Base-by-base conservation (phyloP, 2,797 vertebrate genomes). In the Xerus rutilus region DNA sequence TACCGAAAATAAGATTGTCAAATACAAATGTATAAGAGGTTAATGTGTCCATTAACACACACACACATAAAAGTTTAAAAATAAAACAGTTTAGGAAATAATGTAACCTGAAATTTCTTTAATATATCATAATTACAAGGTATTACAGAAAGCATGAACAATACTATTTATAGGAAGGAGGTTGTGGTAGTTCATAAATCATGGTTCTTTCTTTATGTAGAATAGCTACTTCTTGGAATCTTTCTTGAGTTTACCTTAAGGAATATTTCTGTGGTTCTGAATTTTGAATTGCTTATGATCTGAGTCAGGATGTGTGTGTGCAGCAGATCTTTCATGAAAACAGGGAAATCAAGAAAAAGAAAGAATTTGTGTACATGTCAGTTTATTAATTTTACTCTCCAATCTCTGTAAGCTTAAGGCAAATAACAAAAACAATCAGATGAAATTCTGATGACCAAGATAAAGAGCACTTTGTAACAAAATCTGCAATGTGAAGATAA, bases 341-440 rank as follows among this genome's bases (percentile, higher is more conserved):
- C 47, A 90, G 57, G 7, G 74, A 85, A 77, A 86, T 77, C 28
- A 57, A 74, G 43, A 77, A 69, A 83, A 89, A 82, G 1, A 89
- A 95, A 88, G 7, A 13, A 1, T 91, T 89, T 86, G 23, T 35
- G 77, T 95, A 49, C 32, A 7, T 86, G 18, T 59, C 69, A 89
- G 47, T 87, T 91, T 39, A 83, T 43, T 93, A 70, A 94, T 90
- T 92, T 95, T 96, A 93, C 74, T 93, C 23, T 3, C 69, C 20
- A 57, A 89, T 82, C 70, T 97, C 62, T 95, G 21, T 2, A 93
- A 93, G 76, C 62, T 35, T 59, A 30, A 64, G 64, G 86, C 70
- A 59, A 93, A 97, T 57, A 57, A 57, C 54, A 21, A 23, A 6
- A 62, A 64, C 4, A 94, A 73, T 54, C 89, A 89, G 39, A 43